Base-by-base conservation (phyloP, 2,113 vertebrate species). In the Seriola aureovittata region DNA sequence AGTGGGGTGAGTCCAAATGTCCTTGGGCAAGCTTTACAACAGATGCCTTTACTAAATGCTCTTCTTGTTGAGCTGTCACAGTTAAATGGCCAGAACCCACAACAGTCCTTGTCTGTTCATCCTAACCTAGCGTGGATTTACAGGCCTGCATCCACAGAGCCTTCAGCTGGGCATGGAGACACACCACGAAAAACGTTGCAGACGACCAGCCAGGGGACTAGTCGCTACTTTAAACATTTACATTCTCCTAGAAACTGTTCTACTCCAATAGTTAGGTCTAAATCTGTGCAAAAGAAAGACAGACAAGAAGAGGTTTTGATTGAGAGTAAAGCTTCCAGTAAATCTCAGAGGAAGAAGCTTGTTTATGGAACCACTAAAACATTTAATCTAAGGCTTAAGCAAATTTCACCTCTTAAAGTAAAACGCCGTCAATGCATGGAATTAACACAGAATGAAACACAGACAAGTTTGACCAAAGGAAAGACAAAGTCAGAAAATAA, bases 361-460 rank as follows among this genome's bases (percentile, higher is more conserved):
- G 72, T 95, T 11, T 97, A 95, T 13, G 96, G 97, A 11, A 92
- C 97, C 64, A 98, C 97, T 25, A 96, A 96, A 67, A 97, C 97
- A 0, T 91, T 98, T 60, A 93, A 94, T 64, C 92, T 99, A 12
- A 96, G 97, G 54, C 85, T 97, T 59, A 95, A 96, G 89, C 91
- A 92, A 52, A 92, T 93, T 72, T 95, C 96, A 65, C 92, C 95
- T 0, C 81, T 67, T 23, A 91, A 91, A 63, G 80, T 92, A 48
- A 74, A 91, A 68, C 78, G 79, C 13, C 94, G 94, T n/a, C 96
- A 99, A 86, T 96, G 91, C 62, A 90, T 82, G 52, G 94, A 95
- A 4, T 71, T 86, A 25, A 48, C 25, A 50, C 85, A 91, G 62
- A 36, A 54, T 84, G 29, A 92, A 89, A 58, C 14, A 78, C 50